These are phyloP conservation scores for Rhegmatorhina hoffmannsi DNA, from an alignment of 2,113 vertebrate genomes.

Conservation along the genomic window DNA sequence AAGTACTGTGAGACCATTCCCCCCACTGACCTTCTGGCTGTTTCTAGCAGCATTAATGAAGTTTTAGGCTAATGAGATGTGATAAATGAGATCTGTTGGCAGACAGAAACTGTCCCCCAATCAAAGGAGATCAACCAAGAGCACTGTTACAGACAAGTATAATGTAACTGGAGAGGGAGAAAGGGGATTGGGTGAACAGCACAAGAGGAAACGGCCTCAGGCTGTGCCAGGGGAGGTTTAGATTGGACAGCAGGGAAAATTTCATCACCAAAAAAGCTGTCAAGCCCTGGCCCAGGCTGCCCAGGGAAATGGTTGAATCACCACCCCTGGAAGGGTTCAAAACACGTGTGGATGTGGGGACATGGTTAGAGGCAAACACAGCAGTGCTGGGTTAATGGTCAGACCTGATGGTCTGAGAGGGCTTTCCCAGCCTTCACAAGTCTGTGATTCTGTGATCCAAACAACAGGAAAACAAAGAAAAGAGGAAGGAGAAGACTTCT, in stretches of 20 bases:
- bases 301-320: background rate
- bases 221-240: background rate
- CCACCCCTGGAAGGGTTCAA: background rate
- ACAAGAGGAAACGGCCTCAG: background rate
- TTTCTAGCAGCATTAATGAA: background rate
- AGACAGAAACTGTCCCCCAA: background rate
- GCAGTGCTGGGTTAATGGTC: background rate
- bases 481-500: background rate
- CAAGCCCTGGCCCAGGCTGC: background rate
- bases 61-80: background rate
- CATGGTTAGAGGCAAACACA: background rate
- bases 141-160: background rate
- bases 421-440: background rate
- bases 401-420: background rate
- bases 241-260: background rate
- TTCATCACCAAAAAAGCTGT: background rate
- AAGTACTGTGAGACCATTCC: background rate
- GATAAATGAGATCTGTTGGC: background rate
- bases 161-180: background rate
- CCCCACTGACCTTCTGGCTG: background rate
- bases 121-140: background rate
- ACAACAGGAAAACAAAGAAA: background rate
- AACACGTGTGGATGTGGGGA: background rate
- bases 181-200: background rate
- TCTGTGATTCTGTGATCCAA: background rate